Conservation (phyloP, 2,888 invertebrate species). For the Megastigmus dorsalis region DNA sequence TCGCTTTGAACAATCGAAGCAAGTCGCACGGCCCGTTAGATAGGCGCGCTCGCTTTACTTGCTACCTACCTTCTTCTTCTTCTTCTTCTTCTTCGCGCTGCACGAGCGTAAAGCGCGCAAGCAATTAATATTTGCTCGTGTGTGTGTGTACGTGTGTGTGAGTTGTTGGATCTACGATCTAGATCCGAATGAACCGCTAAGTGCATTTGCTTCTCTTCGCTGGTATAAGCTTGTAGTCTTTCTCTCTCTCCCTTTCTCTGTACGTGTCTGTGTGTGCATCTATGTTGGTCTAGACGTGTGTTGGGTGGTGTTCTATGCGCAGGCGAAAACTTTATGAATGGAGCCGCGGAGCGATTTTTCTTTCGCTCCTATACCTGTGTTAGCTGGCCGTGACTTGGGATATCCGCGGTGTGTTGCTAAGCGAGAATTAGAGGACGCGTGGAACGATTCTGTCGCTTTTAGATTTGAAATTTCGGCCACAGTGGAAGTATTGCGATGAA, state of each 20-base stretch:
- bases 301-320: neutral
- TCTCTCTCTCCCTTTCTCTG: too few species aligned
- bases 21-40: slow-evolving; percentile 55
- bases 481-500: too few species aligned
- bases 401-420: neutral
- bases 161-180: slow-evolving; percentile 25
- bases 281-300: neutral
- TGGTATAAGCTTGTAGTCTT: too few species aligned
- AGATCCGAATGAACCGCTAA: slow-evolving; percentile 46
- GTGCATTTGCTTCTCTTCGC: slow-evolving; percentile 39
- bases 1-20: slow-evolving; percentile 55
- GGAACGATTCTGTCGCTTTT: too few species aligned
- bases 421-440: too few species aligned
- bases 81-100: too few species aligned
- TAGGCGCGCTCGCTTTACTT: slow-evolving; percentile 11
- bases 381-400: neutral
- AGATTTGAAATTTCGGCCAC: too few species aligned
- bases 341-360: too few species aligned
- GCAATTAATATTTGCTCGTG: slow-evolving; percentile 43
- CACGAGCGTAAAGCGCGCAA: slow-evolving; percentile 26
- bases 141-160: neutral
- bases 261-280: neutral
- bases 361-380: too few species aligned
- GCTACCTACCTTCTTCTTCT: too few species aligned
- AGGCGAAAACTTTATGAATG: slow-evolving; percentile 16